These are phyloP conservation scores for Cyrtorhinus lividipennis DNA, from an alignment of 1,140 invertebrate genomes.

Conservation along the genomic window DNA sequence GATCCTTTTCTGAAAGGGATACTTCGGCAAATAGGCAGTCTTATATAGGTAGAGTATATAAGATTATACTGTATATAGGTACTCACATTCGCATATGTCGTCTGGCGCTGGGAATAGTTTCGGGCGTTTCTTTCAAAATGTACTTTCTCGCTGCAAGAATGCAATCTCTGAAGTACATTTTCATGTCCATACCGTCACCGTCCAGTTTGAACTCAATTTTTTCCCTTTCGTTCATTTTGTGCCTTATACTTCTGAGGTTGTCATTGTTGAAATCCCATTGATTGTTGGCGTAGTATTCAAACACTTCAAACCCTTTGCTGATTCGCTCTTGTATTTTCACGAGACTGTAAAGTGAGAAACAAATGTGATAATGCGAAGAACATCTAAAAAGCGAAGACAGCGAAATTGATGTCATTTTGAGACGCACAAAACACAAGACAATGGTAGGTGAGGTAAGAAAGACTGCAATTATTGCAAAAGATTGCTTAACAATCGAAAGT, in stretches of 20 bases:
- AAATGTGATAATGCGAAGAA: not conserved
- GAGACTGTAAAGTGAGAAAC: slow-evolving; percentile 36
- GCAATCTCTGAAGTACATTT: slow-evolving; percentile 57
- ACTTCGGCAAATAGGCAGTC: no score
- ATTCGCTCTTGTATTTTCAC: slow-evolving; percentile 59
- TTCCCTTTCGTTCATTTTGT: slow-evolving; percentile 46
- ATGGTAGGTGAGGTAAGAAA: no score
- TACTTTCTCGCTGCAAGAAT: slow-evolving; percentile 54
- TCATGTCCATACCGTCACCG: slow-evolving; percentile 51
- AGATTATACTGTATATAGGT: no score
- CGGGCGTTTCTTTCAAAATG: slow-evolving; percentile 68
- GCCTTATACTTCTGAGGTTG: slow-evolving; percentile 39
- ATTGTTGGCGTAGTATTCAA: slow-evolving; percentile 73
- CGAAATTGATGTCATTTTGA: no score
- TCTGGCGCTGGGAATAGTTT: slow-evolving; percentile 61
- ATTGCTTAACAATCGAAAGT: no score
- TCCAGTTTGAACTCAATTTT: slow-evolving; percentile 48
- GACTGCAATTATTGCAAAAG: no score
- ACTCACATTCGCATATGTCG: slow-evolving; percentile 58
- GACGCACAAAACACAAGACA: no score
- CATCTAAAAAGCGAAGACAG: no score
- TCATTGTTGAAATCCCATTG: slow-evolving; percentile 67
- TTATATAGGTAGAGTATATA: no score
- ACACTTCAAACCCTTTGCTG: slow-evolving; percentile 65
- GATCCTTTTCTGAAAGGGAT: no score